Conservation (phyloP, 2,113 vertebrate species). For the Emydura subglobosa region DNA sequence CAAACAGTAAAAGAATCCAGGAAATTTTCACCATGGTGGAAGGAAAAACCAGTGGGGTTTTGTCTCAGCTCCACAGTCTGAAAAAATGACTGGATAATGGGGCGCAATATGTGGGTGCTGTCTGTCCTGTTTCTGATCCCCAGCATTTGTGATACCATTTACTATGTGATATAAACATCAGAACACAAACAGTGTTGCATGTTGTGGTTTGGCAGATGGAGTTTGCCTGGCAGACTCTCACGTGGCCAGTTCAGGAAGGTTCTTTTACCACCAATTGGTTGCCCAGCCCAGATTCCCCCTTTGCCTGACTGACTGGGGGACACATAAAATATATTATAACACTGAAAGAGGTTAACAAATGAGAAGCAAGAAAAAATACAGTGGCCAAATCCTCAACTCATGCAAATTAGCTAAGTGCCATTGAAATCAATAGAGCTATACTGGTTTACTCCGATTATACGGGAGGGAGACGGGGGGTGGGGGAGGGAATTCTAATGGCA, state of each 20-base stretch:
- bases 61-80: not conserved
- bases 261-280: not conserved
- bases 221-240: not conserved
- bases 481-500: not conserved
- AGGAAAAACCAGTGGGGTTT: not conserved
- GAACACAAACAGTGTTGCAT: not conserved
- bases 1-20: not conserved
- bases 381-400: not conserved
- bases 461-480: no score
- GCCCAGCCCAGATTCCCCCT: not conserved
- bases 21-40: not conserved
- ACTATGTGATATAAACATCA: not conserved
- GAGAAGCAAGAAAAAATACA: not conserved
- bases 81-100: not conserved
- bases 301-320: not conserved
- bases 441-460: not conserved
- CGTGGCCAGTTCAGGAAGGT: not conserved
- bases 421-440: not conserved
- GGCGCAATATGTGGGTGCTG: not conserved
- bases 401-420: not conserved
- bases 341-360: not conserved
- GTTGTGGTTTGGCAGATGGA: not conserved
- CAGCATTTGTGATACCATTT: not conserved
- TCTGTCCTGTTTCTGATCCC: not conserved
- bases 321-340: not conserved